A percentile compares a stretch with the other conserved stretches of the same genome.
Evolutionary conservation across 2,113 vertebrate genomes (phyloP).

Genomic region (Odobenus rosmarus): DNA sequence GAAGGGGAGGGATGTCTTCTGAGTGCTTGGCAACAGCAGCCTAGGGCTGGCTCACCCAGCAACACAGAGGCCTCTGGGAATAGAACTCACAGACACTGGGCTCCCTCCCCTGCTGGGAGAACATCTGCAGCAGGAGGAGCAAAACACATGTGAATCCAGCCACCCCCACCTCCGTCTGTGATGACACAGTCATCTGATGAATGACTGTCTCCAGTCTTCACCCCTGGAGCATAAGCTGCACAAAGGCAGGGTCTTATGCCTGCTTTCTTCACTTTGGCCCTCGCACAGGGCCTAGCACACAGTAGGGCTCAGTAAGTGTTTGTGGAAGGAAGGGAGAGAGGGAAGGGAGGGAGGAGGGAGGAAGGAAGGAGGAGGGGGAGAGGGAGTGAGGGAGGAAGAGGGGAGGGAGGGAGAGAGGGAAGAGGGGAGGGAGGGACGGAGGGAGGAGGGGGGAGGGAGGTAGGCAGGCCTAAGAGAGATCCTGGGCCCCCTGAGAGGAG

Average conservation of each 20-base stretch:
- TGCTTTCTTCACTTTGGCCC: neutral
- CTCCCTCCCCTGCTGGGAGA: neutral
- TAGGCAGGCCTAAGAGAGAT: neutral
- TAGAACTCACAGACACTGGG: neutral
- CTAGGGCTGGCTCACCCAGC: neutral
- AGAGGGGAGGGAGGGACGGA: rapidly evolving
- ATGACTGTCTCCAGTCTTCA: neutral
- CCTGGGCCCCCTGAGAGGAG: neutral
- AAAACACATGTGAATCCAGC: rapidly evolving
- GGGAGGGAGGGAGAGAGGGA: neutral
- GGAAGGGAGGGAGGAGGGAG: neutral
- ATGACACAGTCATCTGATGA: neutral
- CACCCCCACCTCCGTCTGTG: rapidly evolving
- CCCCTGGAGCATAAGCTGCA: neutral
- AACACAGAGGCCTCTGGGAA: neutral
- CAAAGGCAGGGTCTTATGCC: neutral
- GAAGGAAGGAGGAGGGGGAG: neutral
- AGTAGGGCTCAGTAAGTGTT: neutral
- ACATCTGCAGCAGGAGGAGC: neutral
- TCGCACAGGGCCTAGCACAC: neutral
- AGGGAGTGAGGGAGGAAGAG: neutral
- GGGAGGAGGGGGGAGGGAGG: no score
- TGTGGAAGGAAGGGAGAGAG: neutral
- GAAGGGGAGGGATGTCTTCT: neutral
- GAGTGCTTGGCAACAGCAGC: conserved; percentile 58